Evolutionary conservation across 2,888 invertebrate species (phyloP), one percentile per base, ranked within the genome.

Genomic region (Melinaea menophilus): DNA sequence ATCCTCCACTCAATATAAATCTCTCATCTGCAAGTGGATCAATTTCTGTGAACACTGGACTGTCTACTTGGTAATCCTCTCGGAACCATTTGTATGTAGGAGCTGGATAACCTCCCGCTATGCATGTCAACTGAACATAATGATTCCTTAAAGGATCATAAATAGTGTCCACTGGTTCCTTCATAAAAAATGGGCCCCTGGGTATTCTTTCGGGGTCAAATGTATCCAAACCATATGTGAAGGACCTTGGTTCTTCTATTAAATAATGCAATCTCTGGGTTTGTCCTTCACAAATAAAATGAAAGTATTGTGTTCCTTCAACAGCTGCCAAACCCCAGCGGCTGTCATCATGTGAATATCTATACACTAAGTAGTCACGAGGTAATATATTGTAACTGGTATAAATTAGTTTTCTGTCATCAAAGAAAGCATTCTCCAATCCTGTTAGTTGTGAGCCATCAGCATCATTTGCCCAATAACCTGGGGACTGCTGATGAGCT

Each of bases 11-110:
- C 5, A 98, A 85, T 2, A 98, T 97, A 77, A 95, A 97, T 63
- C 97, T 93, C 33, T 88, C 79, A 76, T 97, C 94, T 45, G 79
- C 78, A 56, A 97, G 80, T 0, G 97, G 97, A 83, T 98, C 94
- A 71, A 98, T 96, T 79, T 92, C 92, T 60, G 88, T 92, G 58
- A 94, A 95, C 63, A 94, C 90, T 11, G 96, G 86, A 61, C 93
- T 92, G 78, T 96, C 96, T 70, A 96, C 95, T 72, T 95, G 93
- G 80, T 96, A 97, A 73, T 96, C 94, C 88, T 97, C 97, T 78
- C 95, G 94, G 79, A 93, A 98, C 98, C 97, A 98, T 75, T 95
- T 93, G 79, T 98, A 98, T 0, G 93, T 93, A 0, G 98, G 98
- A 33, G 96, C 93, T 4, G 98, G 98, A 82, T 94, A 98, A 0